A percentile compares a stretch with the other conserved stretches of the same genome.
Conservation (phyloP, 2,888 invertebrate genomes). For the Ptychoptera albimana region DNA sequence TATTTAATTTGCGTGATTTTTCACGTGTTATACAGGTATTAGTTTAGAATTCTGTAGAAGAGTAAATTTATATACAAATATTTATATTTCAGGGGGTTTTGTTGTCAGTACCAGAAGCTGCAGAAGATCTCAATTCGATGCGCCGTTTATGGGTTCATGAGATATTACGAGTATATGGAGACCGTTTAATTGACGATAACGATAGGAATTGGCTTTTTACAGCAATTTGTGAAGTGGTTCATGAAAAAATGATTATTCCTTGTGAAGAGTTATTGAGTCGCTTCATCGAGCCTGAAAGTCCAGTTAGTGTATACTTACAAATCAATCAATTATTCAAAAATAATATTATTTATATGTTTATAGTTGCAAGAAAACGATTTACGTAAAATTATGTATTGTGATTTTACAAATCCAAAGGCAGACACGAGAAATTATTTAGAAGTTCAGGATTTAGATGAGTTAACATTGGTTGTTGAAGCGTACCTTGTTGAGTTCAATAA, state of each 20-base stretch:
- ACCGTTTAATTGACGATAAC: slow-evolving; percentile 70
- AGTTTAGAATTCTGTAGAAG: no score
- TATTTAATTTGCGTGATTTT: slow-evolving; percentile 89
- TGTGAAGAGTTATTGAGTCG: slow-evolving; percentile 48
- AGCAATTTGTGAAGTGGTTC: slow-evolving; percentile 46
- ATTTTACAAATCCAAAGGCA: slow-evolving; percentile 87
- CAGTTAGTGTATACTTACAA: not conserved
- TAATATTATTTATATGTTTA: slow-evolving; percentile 10
- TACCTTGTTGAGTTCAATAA: slow-evolving; percentile 85
- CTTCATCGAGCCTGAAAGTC: slow-evolving; percentile 31
- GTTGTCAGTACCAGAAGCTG: slow-evolving; percentile 82
- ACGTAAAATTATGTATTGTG: slow-evolving; percentile 79
- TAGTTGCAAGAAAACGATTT: slow-evolving; percentile 67
- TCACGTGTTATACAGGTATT: slow-evolving; percentile 57
- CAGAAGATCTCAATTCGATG: slow-evolving; percentile 68
- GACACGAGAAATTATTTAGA: slow-evolving; percentile 80
- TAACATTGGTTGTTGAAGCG: slow-evolving; percentile 70
- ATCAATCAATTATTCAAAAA: slow-evolving; percentile 17
- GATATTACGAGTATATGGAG: slow-evolving; percentile 80
- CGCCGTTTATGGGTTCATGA: slow-evolving; percentile 92
- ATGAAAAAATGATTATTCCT: not conserved
- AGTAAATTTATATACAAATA: no score
- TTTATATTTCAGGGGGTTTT: slow-evolving; percentile 53
- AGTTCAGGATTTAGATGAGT: slow-evolving; percentile 63
- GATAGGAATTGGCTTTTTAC: slow-evolving; percentile 71